These are phyloP conservation scores for Aphaenogaster ashmeadi DNA, from an alignment of 1,140 invertebrate genomes.

Conservation along the genomic window DNA sequence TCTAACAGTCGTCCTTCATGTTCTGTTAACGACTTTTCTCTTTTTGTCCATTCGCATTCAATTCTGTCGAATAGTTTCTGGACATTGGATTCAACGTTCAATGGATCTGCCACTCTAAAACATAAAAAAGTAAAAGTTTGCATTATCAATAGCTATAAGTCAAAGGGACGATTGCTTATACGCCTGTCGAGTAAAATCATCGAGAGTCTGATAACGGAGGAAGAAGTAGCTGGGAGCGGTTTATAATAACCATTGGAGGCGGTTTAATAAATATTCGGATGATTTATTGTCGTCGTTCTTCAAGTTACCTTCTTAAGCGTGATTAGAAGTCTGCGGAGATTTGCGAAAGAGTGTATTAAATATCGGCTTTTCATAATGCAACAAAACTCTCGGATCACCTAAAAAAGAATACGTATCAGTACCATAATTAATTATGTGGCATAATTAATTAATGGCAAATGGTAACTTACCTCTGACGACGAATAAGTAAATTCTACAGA, in stretches of 20 bases:
- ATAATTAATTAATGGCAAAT: conserved; percentile 35
- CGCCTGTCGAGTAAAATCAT: background rate
- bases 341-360: conserved; percentile 27
- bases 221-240: background rate
- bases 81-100: conserved; percentile 64
- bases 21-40: background rate
- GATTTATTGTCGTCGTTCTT: conserved; percentile 11
- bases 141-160: conserved; percentile 46
- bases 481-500: conserved; percentile 5
- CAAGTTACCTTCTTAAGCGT: conserved; percentile 50
- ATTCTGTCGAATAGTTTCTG: background rate
- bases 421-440: conserved; percentile 16
- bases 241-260: conserved; percentile 13
- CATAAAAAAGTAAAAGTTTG: conserved; percentile 51
- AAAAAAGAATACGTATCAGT: conserved; percentile 38
- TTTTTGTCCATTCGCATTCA: background rate
- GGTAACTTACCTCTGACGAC: conserved; percentile 37
- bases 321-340: conserved; percentile 31
- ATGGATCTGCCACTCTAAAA: conserved; percentile 73
- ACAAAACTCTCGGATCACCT: conserved; percentile 42
- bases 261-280: conserved; percentile 25
- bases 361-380: conserved; percentile 42
- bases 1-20: background rate
- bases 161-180: background rate
- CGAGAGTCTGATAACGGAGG: too few species aligned